Percentiles rank a stretch among this genome's conserved stretches.
Evolutionary conservation across 1,140 invertebrate species (phyloP).

Genomic region (Nebria ingens): DNA sequence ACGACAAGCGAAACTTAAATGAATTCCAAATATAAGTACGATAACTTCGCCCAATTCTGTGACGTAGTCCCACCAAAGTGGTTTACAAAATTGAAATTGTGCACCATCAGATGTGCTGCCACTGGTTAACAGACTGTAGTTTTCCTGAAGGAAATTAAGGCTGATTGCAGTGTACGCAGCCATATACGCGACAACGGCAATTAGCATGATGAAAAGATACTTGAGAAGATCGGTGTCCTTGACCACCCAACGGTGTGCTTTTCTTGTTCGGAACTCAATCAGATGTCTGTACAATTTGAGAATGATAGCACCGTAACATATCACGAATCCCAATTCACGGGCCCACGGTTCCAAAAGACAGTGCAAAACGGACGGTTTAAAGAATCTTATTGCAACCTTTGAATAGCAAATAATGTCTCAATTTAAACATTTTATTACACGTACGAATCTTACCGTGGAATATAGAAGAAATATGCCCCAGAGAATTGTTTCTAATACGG

Average conservation of each 20-base stretch:
- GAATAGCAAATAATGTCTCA: constrained; percentile 18
- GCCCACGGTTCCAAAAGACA: constrained; percentile 81
- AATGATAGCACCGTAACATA: constrained; percentile 82
- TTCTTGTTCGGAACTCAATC: constrained; percentile 72
- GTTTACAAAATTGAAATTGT: constrained; percentile 54
- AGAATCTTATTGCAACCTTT: constrained; percentile 73
- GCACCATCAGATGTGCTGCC: constrained; percentile 38
- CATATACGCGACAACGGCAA: constrained; percentile 72
- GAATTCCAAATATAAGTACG: constrained; percentile 70
- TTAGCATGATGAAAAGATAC: constrained; percentile 63
- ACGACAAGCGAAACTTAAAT: constrained; percentile 67
- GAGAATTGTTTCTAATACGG: constrained; percentile 75
- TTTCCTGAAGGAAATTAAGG: constrained; percentile 44
- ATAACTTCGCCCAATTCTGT: constrained; percentile 77
- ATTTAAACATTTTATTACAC: constrained; percentile 1
- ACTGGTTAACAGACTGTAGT: constrained; percentile 38
- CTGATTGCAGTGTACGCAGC: constrained; percentile 72
- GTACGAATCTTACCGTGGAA: constrained; percentile 57
- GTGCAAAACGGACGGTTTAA: constrained; percentile 59
- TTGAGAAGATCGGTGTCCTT: constrained; percentile 75
- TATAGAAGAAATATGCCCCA: constrained; percentile 77
- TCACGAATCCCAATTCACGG: constrained; percentile 78
- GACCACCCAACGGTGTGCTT: constrained; percentile 80
- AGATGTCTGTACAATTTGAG: constrained; percentile 80
- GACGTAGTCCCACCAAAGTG: constrained; percentile 83